phyloP scores from a whole-genome alignment of 2,797 vertebrate species.

The Coccyzus lansbergi region DNA sequence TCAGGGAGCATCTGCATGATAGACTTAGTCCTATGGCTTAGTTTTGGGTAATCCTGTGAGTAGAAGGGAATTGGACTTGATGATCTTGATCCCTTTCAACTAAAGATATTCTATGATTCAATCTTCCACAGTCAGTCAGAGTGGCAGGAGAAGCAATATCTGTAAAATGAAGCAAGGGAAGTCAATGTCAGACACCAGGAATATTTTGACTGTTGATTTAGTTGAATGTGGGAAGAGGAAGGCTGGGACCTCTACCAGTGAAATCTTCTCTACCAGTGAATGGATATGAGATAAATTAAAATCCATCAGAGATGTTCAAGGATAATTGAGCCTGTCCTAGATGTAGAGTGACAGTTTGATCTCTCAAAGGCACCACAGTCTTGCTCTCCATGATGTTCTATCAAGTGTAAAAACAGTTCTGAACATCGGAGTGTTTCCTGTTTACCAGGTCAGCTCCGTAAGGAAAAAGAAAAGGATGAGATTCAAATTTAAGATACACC shows the following conservation, averaged over 20 bases:
- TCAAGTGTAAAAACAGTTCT: not conserved
- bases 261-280: not conserved
- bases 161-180: not conserved
- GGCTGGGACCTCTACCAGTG: not conserved
- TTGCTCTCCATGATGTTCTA: accelerated
- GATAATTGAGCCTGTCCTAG: not conserved
- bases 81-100: not conserved
- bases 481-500: not conserved
- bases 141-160: not conserved
- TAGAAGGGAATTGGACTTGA: not conserved
- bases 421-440: not conserved
- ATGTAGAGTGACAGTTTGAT: not conserved
- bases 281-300: accelerated
- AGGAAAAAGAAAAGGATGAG: not conserved
- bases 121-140: not conserved
- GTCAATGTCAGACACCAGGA: not conserved
- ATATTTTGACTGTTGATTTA: not conserved
- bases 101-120: not conserved
- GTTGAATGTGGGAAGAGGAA: not conserved
- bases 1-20: not conserved
- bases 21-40: not conserved
- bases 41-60: not conserved
- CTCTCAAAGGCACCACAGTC: not conserved
- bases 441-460: not conserved
- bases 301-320: not conserved